These are phyloP conservation scores for Spermophilus dauricus DNA, from an alignment of 2,113 vertebrate species.

Conservation along the genomic window DNA sequence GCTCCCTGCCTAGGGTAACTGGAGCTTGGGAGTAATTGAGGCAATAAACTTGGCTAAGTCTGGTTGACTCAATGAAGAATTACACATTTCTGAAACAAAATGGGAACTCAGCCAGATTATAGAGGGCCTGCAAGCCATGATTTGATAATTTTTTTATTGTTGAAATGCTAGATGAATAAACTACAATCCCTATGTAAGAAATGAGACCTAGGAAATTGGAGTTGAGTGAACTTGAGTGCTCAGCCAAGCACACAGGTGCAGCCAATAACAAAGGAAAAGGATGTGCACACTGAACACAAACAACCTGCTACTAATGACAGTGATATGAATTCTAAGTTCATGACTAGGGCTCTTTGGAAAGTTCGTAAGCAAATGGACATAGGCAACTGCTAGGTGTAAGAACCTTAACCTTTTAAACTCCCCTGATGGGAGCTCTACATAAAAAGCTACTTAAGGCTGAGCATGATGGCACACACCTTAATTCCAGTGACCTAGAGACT, in stretches of 20 bases:
- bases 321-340: neutral
- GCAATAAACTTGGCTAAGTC: neutral
- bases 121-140: neutral
- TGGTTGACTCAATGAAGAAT: neutral
- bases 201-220: neutral
- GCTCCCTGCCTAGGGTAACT: neutral
- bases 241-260: neutral
- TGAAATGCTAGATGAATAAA: conserved; percentile 6
- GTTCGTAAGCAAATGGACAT: neutral
- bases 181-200: neutral
- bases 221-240: neutral
- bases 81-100: conserved; percentile 17
- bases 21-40: neutral
- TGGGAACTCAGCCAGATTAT: neutral
- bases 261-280: neutral
- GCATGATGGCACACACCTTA: no score
- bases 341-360: neutral
- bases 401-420: neutral
- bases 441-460: neutral
- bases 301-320: neutral
- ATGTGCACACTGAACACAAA: neutral
- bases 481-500: neutral
- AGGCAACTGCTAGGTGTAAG: neutral
- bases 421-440: neutral
- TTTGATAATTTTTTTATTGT: neutral